Evolutionary conservation across 2,797 vertebrate genomes (phyloP).

Genomic region (Fratercula arctica): DNA sequence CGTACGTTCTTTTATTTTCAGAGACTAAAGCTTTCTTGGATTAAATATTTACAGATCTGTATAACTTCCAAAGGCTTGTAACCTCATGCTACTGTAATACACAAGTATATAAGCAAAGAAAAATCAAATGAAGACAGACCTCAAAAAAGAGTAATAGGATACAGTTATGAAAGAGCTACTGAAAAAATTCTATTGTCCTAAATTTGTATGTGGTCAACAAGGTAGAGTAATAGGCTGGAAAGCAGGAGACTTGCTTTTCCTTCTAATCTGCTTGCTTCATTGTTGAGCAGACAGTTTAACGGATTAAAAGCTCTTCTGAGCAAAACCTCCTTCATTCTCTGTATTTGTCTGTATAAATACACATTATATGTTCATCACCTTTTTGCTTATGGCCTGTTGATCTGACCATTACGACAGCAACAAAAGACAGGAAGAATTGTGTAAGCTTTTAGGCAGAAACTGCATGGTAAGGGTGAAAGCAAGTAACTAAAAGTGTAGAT

Average conservation of each 20-base stretch:
- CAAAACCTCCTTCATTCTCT: neutral
- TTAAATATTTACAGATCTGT: neutral
- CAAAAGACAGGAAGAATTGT: neutral
- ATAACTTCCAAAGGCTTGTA: neutral
- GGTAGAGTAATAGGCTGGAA: neutral
- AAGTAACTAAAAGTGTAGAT: neutral
- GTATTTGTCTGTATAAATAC: neutral
- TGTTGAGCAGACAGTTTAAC: neutral
- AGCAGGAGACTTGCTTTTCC: neutral
- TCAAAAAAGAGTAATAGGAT: neutral
- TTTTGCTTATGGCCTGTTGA: neutral
- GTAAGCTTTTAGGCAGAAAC: neutral
- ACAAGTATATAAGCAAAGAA: neutral
- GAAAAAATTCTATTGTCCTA: neutral
- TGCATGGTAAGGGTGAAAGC: neutral
- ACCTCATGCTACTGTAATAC: neutral
- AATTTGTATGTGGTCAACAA: neutral
- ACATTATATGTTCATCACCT: neutral
- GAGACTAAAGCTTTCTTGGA: neutral
- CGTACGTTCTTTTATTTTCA: neutral
- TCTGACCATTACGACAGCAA: neutral
- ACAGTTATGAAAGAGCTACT: neutral
- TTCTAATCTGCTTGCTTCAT: neutral
- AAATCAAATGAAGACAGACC: neutral
- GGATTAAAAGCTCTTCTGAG: neutral